phyloP scores from a whole-genome alignment of 2,113 vertebrate species.

The Alectura lathami region DNA sequence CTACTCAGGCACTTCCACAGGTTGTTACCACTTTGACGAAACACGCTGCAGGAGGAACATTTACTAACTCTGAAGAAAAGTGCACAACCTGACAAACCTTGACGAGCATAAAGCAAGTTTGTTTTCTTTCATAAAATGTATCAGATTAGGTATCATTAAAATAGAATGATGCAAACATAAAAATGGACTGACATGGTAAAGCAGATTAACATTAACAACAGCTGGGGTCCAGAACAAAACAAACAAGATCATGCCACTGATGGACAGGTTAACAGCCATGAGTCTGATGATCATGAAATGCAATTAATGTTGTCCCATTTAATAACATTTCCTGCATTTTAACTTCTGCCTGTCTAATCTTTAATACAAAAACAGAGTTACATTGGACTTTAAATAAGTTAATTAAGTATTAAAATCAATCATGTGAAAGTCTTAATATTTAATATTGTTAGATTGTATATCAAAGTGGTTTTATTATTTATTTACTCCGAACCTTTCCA shows the following conservation, averaged over 20 bases:
- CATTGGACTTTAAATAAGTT: conserved; percentile 78
- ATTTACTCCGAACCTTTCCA: conserved; percentile 84
- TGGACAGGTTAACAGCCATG: conserved; percentile 51
- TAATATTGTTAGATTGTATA: conserved; percentile 86
- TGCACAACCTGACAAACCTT: conserved; percentile 55
- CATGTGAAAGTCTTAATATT: conserved; percentile 85
- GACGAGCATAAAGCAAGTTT: conserved; percentile 25
- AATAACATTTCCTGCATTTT: conserved; percentile 62
- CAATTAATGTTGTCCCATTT: conserved; percentile 67
- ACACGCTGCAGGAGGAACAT: not conserved
- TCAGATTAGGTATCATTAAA: conserved; percentile 64
- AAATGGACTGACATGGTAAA: conserved; percentile 9
- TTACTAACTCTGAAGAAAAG: conserved; percentile 12
- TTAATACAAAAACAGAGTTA: conserved; percentile 68
- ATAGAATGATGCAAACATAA: conserved; percentile 51
- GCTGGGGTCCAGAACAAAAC: conserved; percentile 9
- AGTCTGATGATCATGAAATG: conserved; percentile 44
- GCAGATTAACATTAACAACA: conserved; percentile 23
- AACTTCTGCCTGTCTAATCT: conserved; percentile 64
- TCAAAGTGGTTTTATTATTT: conserved; percentile 87
- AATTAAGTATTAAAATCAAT: conserved; percentile 87
- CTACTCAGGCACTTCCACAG: conserved; percentile 32
- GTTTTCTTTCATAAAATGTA: conserved; percentile 49
- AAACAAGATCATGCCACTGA: conserved; percentile 52
- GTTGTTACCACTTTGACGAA: conserved; percentile 21